Evolutionary conservation across 2,113 vertebrate species (phyloP), one percentile per base, ranked within the genome.

Genomic region (Corvus cornix): DNA sequence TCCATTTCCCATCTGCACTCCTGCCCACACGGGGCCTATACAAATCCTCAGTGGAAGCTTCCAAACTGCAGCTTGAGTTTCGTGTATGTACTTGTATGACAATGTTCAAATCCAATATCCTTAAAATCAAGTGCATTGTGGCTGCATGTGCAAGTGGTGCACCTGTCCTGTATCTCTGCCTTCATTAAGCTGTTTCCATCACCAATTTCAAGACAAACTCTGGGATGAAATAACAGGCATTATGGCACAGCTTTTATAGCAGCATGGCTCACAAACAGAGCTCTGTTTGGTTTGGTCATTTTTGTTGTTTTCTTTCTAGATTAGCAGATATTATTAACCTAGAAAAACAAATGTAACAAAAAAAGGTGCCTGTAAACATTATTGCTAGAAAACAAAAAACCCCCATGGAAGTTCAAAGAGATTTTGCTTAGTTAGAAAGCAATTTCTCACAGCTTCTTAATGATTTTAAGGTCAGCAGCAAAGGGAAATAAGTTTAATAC

Each of bases 21-120:
- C 28, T 12, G 24, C 22, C 18, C 30, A 39, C 7, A 6, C 0
- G 0, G 21, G 8, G 26, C 20, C 23, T 39, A 21, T 5, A 16
- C 4, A 23, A 46, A 67, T 14, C 30, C 52, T 16, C 72, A 55
- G 3, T 1, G 10, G 59, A 73, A 46, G 21, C 23, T 87, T 63
- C 56, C 10, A 11, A 74, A 69, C 17, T 4, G 28, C 28, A 55
- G 16, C 33, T 13, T 35, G 43, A 55, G 49, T 63, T 63, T 21
- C 4, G 6, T 13, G 0, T 7, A 21, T 13, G 14, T 14, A 33
- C 46, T 28, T 23, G 27, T 62, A 35, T 23, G 62, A 66, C 1
- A 11, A 62, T 13, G 3, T 26, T 60, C 28, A 69, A 51, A 64
- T 26, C 6, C 56, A 49, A 0, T 6, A 37, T 37, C 22, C n/a